phyloP scores from a whole-genome alignment of 1,140 invertebrate species.

The Chironomus tepperi region DNA sequence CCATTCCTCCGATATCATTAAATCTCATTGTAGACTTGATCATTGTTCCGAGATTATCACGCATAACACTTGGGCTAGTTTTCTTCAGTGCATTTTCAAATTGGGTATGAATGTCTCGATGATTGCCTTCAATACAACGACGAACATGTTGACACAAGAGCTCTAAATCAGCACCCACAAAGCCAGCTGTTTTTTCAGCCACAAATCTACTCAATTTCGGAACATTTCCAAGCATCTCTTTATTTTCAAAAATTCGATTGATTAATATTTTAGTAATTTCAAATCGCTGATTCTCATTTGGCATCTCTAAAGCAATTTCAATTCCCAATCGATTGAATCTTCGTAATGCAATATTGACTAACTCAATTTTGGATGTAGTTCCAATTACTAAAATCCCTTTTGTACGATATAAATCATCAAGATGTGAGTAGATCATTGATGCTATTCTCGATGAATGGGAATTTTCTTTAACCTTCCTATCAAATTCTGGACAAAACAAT shows the following conservation, averaged over 20 bases:
- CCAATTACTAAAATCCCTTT: conserved; percentile 38
- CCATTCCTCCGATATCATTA: conserved; percentile 56
- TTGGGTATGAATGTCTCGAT: neutral
- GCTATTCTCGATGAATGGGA: conserved; percentile 33
- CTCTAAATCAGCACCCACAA: conserved; percentile 77
- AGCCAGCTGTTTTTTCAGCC: conserved; percentile 69
- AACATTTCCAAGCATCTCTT: too few species aligned
- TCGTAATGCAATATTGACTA: conserved; percentile 35
- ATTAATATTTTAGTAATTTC: conserved; percentile 40
- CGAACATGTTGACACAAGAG: conserved; percentile 39
- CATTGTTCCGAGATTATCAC: conserved; percentile 46
- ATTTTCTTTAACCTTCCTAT: conserved; percentile 27
- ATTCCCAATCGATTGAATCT: conserved; percentile 38
- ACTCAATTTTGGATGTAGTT: conserved; percentile 37
- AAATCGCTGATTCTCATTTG: conserved; percentile 51
- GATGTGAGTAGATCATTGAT: conserved; percentile 35
- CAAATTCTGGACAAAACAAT: conserved; percentile 33
- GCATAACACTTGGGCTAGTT: conserved; percentile 46
- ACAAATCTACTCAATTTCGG: conserved; percentile 35
- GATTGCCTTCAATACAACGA: conserved; percentile 27
- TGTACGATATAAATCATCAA: conserved; percentile 35
- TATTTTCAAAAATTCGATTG: conserved; percentile 24
- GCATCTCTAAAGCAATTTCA: conserved; percentile 49
- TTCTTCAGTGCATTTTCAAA: conserved; percentile 28
- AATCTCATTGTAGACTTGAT: conserved; percentile 41